Conservation (phyloP, 2,113 vertebrate species). For the Hippocampus mohnikei region DNA sequence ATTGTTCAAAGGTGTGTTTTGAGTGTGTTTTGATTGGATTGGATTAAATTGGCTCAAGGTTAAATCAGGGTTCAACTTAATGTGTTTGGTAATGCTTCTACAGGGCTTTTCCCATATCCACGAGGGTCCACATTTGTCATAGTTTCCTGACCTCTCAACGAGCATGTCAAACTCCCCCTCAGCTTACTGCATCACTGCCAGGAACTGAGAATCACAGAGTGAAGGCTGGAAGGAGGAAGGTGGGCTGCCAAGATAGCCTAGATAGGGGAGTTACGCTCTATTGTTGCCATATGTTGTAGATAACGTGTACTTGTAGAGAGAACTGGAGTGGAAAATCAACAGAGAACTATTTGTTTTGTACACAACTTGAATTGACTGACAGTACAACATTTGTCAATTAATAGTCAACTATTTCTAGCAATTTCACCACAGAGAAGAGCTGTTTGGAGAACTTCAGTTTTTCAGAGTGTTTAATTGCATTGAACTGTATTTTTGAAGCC, state of each 20-base stretch:
- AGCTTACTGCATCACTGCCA: constrained; percentile 8
- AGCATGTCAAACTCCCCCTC: constrained; percentile 15
- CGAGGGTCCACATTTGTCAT: background rate
- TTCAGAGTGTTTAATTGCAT: background rate
- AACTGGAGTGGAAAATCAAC: constrained; percentile 32
- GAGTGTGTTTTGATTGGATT: too few relatives aligned
- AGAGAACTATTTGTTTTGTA: constrained; percentile 2
- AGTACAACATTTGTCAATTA: background rate
- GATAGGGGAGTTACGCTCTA: constrained; percentile 26
- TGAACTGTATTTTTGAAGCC: background rate
- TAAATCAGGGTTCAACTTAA: too few relatives aligned
- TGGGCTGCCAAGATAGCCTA: constrained; percentile 8
- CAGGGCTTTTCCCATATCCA: background rate
- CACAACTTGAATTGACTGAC: background rate
- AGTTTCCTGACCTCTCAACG: constrained; percentile 4
- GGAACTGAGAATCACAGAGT: constrained; percentile 18
- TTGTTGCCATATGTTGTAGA: constrained; percentile 49
- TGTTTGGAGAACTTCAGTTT: background rate
- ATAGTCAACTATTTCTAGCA: background rate
- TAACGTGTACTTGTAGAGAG: constrained; percentile 1
- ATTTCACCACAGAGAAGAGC: background rate
- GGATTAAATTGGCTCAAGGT: too few relatives aligned
- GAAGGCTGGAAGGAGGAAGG: constrained; percentile 2
- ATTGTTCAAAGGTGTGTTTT: too few relatives aligned
- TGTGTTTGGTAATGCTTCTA: background rate